phyloP scores from a whole-genome alignment of 2,113 vertebrate genomes.

The Hucho hucho region DNA sequence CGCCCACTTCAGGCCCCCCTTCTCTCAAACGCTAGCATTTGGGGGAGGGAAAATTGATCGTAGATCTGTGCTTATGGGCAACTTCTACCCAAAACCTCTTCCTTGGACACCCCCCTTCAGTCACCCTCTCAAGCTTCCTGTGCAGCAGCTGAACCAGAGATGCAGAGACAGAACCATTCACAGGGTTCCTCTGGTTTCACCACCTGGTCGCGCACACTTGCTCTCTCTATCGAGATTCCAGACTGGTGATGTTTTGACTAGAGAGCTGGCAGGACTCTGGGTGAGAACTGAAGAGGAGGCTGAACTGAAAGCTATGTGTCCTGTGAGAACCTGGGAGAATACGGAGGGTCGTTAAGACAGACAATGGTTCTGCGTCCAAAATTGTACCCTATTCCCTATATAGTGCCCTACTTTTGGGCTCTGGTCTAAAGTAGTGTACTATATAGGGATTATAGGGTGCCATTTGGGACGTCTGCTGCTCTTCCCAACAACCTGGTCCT shows the following conservation, averaged over 20 bases:
- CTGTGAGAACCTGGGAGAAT: background rate
- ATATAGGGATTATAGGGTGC: background rate
- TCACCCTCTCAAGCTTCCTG: background rate
- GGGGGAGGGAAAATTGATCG: background rate
- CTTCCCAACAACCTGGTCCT: conserved; percentile 4
- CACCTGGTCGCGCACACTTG: background rate
- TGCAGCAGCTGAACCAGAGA: background rate
- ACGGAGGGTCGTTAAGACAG: conserved; percentile 16
- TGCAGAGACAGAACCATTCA: background rate
- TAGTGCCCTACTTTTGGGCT: too few species aligned
- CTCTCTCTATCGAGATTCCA: background rate
- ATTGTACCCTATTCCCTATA: too few species aligned
- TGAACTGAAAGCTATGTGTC: conserved; percentile 21
- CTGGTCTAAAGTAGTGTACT: too few species aligned
- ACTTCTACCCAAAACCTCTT: background rate
- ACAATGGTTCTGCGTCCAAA: background rate
- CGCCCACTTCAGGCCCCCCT: background rate
- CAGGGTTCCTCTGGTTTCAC: conserved; percentile 8
- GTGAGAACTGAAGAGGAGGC: conserved; percentile 1
- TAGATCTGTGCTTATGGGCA: background rate
- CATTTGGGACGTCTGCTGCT: conserved; percentile 9
- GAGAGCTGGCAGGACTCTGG: conserved; percentile 6
- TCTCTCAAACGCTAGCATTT: background rate
- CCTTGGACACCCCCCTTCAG: background rate
- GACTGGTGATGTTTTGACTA: conserved; percentile 22